A percentile compares a stretch with the other conserved stretches of the same genome.
Conservation (phyloP, 2,888 invertebrate genomes). For the Lamellibrachia satsuma region DNA sequence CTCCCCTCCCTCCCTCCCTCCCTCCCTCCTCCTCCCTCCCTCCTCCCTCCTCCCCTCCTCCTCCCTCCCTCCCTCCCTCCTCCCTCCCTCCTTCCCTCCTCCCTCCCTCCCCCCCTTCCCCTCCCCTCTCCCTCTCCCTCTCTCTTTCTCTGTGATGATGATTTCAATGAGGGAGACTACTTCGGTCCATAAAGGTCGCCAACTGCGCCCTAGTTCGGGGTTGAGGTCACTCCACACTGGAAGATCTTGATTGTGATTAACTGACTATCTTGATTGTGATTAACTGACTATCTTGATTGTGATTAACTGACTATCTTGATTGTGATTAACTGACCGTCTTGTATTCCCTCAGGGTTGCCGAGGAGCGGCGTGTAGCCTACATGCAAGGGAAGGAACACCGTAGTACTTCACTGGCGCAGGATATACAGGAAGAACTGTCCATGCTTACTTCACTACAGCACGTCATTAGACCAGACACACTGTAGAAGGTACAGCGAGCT, state of each 20-base stretch:
- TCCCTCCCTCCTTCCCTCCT: background rate
- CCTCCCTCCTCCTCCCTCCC: background rate
- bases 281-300: background rate
- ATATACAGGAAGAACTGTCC: background rate
- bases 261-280: too few relatives aligned
- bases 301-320: too few relatives aligned
- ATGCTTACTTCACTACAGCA: background rate
- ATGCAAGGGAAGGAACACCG: background rate
- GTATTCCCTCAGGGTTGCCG: background rate
- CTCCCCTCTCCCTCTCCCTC: background rate
- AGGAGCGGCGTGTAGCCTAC: background rate
- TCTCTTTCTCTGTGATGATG: too few relatives aligned
- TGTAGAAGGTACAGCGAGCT: background rate
- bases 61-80: background rate
- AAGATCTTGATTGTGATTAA: background rate
- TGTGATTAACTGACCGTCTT: background rate
- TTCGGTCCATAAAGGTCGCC: background rate
- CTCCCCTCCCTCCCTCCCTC: too few relatives aligned
- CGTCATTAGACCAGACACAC: background rate
- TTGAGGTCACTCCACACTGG: background rate
- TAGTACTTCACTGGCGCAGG: background rate
- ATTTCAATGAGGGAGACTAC: too few relatives aligned
- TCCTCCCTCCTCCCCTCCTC: background rate
- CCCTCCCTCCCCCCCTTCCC: background rate
- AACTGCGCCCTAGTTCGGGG: background rate